Conservation (phyloP, 2,888 invertebrate species). For the Dynastes tityus region DNA sequence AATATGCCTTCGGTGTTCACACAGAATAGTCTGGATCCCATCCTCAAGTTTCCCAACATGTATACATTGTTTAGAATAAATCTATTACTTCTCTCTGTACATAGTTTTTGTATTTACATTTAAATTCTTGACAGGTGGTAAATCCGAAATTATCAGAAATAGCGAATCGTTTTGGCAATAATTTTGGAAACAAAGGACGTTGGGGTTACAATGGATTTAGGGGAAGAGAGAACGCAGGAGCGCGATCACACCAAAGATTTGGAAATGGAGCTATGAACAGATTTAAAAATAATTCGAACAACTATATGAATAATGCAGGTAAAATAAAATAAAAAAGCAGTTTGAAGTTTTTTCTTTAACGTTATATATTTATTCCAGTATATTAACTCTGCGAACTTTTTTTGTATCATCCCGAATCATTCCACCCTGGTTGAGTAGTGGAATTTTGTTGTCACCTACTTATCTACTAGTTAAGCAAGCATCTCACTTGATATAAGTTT, state of each 20-base stretch:
- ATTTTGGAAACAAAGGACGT: slow-evolving; percentile 73
- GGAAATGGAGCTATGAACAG: slow-evolving; percentile 47
- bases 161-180: slow-evolving; percentile 78
- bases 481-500: slow-evolving; percentile 27
- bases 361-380: slow-evolving; percentile 23
- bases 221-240: slow-evolving; percentile 65
- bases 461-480: background rate
- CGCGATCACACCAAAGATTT: slow-evolving; percentile 62
- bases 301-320: slow-evolving; percentile 47
- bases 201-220: slow-evolving; percentile 71
- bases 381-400: slow-evolving; percentile 20
- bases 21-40: slow-evolving; percentile 81
- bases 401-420: slow-evolving; percentile 36
- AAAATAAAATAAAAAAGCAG: slow-evolving; percentile 8
- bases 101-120: slow-evolving; percentile 3
- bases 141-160: slow-evolving; percentile 89
- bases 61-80: too few species aligned
- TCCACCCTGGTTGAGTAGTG: slow-evolving; percentile 26
- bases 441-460: slow-evolving; percentile 1
- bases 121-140: slow-evolving; percentile 75
- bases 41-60: slow-evolving; percentile 74
- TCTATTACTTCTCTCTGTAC: too few species aligned
- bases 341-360: background rate
- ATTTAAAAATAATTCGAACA: slow-evolving; percentile 47
- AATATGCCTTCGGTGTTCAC: slow-evolving; percentile 88